Conservation (phyloP, 2,888 invertebrate species). For the Mystacides longicornis region DNA sequence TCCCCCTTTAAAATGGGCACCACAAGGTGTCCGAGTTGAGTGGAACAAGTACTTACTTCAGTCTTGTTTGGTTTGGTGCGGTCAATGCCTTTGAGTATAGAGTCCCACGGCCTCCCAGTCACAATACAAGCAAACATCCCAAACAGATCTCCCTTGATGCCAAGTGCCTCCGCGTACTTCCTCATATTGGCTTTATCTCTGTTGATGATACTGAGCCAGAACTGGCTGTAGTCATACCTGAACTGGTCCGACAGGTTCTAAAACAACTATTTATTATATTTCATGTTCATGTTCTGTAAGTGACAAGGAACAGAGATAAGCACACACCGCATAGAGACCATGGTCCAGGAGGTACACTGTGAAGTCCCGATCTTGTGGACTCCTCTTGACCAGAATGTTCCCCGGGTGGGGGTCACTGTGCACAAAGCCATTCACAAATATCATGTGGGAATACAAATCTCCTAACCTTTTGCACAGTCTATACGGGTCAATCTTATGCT, state of each 20-base stretch:
- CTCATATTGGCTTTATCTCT: constrained; percentile 75
- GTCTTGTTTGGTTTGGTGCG: constrained; percentile 56
- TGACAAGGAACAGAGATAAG: background rate
- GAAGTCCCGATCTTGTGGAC: constrained; percentile 43
- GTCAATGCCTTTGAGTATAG: constrained; percentile 77
- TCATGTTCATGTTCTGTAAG: background rate
- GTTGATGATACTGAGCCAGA: constrained; percentile 89
- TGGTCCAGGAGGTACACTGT: constrained; percentile 84
- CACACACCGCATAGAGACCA: constrained; percentile 86
- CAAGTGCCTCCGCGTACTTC: constrained; percentile 67
- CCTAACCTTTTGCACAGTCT: constrained; percentile 83
- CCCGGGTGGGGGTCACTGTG: constrained; percentile 99
- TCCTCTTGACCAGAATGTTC: constrained; percentile 73
- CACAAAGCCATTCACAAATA: constrained; percentile 88
- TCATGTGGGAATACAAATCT: constrained; percentile 92
- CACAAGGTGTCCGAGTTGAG: too few species aligned
- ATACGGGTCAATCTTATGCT: constrained; percentile 62
- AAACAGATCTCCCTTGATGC: constrained; percentile 75
- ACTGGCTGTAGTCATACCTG: constrained; percentile 81
- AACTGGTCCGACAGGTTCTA: constrained; percentile 79
- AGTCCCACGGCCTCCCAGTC: constrained; percentile 89
- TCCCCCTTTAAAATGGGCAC: too few species aligned
- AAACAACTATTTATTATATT: constrained; percentile 32
- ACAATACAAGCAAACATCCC: constrained; percentile 94
- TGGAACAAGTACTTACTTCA: constrained; percentile 57